Conservation (phyloP, 2,888 invertebrate genomes). For the Nomada lathburiana region DNA sequence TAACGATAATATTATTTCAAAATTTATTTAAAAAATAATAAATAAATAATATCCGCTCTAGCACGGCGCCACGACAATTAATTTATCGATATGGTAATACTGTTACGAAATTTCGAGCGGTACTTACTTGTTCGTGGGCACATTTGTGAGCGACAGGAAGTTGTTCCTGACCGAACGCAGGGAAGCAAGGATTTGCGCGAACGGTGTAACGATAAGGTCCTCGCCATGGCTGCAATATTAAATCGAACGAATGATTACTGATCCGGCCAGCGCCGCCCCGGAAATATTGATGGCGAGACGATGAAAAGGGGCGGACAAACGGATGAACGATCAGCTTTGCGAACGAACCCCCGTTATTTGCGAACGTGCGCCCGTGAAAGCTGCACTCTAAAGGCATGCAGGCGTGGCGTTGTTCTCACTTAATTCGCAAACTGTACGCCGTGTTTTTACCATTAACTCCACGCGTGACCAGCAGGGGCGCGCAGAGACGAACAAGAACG, state of each 20-base stretch:
- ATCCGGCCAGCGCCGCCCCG: not conserved
- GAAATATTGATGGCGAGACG: not conserved
- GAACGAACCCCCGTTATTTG: slow-evolving; percentile 30
- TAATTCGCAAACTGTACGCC: slow-evolving; percentile 50
- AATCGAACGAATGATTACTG: slow-evolving; percentile 66
- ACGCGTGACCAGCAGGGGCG: too few species aligned
- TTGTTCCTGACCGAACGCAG: slow-evolving; percentile 99
- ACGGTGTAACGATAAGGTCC: slow-evolving; percentile 99
- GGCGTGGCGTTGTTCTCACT: slow-evolving; percentile 27
- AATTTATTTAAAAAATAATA: too few species aligned
- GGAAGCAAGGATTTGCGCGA: slow-evolving; percentile 99
- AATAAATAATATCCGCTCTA: too few species aligned
- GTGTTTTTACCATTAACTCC: not conserved
- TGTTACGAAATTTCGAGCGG: not conserved
- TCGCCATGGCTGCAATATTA: slow-evolving; percentile 94
- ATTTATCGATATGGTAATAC: not conserved
- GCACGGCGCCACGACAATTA: too few species aligned
- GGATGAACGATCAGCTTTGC: slow-evolving; percentile 13
- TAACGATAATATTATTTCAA: too few species aligned
- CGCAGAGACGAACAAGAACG: too few species aligned
- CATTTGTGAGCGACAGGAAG: slow-evolving; percentile 98
- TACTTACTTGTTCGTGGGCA: slow-evolving; percentile 94
- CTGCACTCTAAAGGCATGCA: slow-evolving; percentile 63
- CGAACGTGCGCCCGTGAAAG: slow-evolving; percentile 32
- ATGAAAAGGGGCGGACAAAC: slow-evolving; percentile 1